Base-by-base conservation (phyloP, 2,113 vertebrate genomes). In the Tupaia tana region DNA sequence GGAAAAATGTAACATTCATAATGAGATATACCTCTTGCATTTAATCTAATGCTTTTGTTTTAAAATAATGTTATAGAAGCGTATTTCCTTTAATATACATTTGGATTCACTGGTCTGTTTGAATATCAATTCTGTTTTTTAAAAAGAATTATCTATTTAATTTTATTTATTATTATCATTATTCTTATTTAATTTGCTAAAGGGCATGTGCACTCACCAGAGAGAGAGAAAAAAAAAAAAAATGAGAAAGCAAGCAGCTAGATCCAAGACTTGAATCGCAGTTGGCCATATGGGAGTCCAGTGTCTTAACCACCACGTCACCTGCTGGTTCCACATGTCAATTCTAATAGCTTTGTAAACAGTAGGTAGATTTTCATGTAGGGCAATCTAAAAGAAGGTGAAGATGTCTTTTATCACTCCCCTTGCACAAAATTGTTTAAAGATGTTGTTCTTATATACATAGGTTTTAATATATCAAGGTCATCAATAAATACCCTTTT, bases 1-100 rank as follows among this genome's bases (percentile, higher is more conserved):
- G 43, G 34, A 19, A 95, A 77, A 78, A 86, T 94, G 89, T 89
- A 87, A 82, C 1, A 10, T 52, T 61, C 94, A 63, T 86, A 95
- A 94, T 22, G 24, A 2, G 0, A 78, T 3, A n/a, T 27, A 81
- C 58, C 14, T 34, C 78, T 56, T 90, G 81, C 27, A 73, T 34
- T 67, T 80, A 66, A 64, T 95, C n/a, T 81, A 82, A 31, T 56
- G 7, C 13, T 83, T 88, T 79, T 92, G 61, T 85, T 24, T 0
- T 64, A 59, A 61, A 82, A n/a, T 92, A 90, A 91, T 7, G 58
- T 0, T 1, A 91, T 94, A 93, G 78, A 70, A 77, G 0, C 58
- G 94, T 73, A 82, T 88, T 95, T 86, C 19, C 20, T 92, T 90
- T 88, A 86, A 27, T 11, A 56, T 64, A 2, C 4, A 85, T 82